Base-by-base conservation (phyloP, 2,113 vertebrate genomes). In the Cyprinodon tularosa region DNA sequence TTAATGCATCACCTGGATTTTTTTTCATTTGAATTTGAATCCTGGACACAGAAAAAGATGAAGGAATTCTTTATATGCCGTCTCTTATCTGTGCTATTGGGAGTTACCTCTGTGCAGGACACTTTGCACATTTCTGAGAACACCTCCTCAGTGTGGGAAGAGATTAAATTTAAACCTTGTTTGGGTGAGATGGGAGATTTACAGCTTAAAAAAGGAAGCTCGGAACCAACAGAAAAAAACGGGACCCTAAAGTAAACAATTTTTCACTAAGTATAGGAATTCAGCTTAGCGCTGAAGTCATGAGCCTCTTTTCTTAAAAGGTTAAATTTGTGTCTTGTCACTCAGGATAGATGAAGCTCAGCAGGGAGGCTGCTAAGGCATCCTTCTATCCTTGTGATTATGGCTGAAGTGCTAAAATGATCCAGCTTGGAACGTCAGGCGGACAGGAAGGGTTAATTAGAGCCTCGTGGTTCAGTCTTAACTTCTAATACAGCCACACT, bases 151-250 rank as follows among this genome's bases (percentile, higher is more conserved):
- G 70, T 37, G 29, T 53, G 40, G 2, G 0, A 22, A 44, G 39
- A 72, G 82, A 83, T 88, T 84, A 85, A 50, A 63, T 45, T 0
- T 12, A 67, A 53, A 45, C 38, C 50, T 59, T 76, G 71, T 84
- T 81, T 86, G 81, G 76, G 74, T 80, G 73, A 76, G 48, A 10
- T 29, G 64, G 66, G 72, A 62, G 81, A 77, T 83, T 87, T 86
- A 36, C 38, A 65, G 80, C 61, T 80, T 79, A 67, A 64, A 29
- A 50, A 50, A 40, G 22, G 62, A 39, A 2, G 36, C 12, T 4
- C 17, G 48, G 70, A 39, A n/a, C 2, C 20, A 20, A 29, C 13
- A 22, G 60, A 73, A 68, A 66, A 44, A 50, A 39, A 13, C 0
- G n/a, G 48, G 62, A 1, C 50, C 15, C 48, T 8, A 8, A 45